Conservation (phyloP, 2,113 vertebrate genomes). For the Casuarius casuarius region DNA sequence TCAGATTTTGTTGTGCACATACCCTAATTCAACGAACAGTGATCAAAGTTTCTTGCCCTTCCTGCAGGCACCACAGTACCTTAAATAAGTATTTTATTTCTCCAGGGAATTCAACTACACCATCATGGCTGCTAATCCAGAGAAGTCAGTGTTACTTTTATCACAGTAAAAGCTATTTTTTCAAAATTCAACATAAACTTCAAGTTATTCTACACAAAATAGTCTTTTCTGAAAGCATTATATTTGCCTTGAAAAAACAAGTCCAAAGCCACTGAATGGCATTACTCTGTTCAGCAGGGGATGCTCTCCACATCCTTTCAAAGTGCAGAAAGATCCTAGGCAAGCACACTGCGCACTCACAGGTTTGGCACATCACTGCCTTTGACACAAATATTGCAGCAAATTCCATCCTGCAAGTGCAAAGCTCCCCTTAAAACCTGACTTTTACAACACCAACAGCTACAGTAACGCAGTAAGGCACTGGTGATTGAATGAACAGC, state of each 20-base stretch:
- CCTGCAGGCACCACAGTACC: not conserved
- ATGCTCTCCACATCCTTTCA: not conserved
- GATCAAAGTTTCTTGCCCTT: not conserved
- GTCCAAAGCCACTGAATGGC: not conserved
- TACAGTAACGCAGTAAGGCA: not conserved
- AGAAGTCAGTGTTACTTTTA: not conserved
- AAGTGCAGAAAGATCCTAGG: not conserved
- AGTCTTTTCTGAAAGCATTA: not conserved
- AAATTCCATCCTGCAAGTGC: not conserved
- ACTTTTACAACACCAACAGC: not conserved
- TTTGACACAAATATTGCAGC: not conserved
- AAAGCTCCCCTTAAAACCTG: not conserved
- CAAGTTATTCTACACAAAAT: not conserved
- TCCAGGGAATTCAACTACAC: not conserved
- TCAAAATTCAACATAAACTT: not conserved
- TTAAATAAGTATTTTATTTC: not conserved
- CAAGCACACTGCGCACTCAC: not conserved
- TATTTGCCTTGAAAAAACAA: not conserved
- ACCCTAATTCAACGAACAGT: not conserved
- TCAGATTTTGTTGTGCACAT: not conserved
- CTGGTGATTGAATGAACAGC: not conserved
- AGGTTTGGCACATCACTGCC: conserved; percentile 24
- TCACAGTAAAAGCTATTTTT: not conserved
- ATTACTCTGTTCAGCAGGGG: not conserved
- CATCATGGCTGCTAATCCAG: not conserved